Conservation (phyloP, 2,797 vertebrate genomes). For the Gallinago solitaria region DNA sequence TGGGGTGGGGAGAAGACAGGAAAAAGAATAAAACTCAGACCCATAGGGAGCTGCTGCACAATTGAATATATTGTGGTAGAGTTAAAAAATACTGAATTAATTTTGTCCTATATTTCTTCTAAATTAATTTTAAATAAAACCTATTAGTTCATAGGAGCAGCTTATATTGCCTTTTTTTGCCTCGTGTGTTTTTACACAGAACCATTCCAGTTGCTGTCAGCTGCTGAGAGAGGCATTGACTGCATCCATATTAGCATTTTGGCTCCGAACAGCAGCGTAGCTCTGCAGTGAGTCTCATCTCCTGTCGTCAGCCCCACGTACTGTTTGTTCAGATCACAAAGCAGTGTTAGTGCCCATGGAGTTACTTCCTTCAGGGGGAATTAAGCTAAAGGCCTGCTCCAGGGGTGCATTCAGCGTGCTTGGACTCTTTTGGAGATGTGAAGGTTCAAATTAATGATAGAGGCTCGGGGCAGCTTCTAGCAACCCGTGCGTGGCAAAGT, state of each 20-base stretch:
- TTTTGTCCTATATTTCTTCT: conserved; percentile 14
- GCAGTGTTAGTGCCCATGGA: neutral
- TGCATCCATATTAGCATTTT: neutral
- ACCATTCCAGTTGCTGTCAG: neutral
- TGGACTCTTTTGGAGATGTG: neutral
- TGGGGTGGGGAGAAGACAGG: too few relatives aligned
- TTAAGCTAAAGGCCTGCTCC: neutral
- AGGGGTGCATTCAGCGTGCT: neutral
- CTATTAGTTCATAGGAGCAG: neutral
- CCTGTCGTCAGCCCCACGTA: fast-evolving
- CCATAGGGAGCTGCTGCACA: fast-evolving
- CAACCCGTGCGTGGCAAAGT: fast-evolving
- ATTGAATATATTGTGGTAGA: neutral
- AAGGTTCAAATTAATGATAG: neutral
- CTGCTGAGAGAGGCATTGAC: neutral
- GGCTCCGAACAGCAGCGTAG: neutral
- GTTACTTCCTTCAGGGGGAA: neutral
- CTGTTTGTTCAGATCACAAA: neutral
- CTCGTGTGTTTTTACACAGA: neutral
- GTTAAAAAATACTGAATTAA: neutral
- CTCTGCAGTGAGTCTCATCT: neutral
- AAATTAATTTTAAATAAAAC: conserved; percentile 22
- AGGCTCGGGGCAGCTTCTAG: neutral
- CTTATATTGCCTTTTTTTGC: neutral
- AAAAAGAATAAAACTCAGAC: neutral